Evolutionary conservation across 2,797 vertebrate species (phyloP).

Genomic region (Carduelis carduelis): DNA sequence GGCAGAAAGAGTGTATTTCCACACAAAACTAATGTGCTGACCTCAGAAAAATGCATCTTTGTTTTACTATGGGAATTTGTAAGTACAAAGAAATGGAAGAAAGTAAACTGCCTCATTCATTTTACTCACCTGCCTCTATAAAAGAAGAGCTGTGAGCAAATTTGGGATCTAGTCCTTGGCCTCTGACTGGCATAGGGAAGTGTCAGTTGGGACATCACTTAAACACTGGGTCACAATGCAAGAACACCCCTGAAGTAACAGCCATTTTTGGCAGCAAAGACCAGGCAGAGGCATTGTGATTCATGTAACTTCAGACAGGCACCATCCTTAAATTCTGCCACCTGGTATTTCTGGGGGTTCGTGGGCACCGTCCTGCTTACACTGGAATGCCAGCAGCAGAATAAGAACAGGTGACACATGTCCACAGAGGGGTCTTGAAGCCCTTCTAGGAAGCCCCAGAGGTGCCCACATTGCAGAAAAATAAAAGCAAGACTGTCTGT

Average conservation of each 20-base stretch:
- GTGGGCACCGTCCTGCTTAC: not conserved
- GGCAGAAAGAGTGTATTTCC: not conserved
- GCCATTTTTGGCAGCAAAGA: no score
- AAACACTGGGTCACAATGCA: not conserved
- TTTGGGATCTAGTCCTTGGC: not conserved
- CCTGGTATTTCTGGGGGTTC: rapidly evolving
- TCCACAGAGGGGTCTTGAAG: not conserved
- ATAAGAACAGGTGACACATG: not conserved
- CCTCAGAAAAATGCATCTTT: not conserved
- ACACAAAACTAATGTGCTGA: not conserved
- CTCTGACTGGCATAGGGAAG: not conserved
- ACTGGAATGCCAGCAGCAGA: not conserved
- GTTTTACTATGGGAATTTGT: not conserved
- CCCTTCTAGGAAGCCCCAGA: not conserved
- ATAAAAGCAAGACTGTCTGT: not conserved
- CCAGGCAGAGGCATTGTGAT: not conserved
- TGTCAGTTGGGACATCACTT: not conserved
- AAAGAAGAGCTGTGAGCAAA: not conserved
- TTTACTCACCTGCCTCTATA: not conserved
- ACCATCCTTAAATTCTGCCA: not conserved
- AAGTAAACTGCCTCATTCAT: rapidly evolving
- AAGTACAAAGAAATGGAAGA: not conserved
- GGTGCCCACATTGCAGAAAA: not conserved
- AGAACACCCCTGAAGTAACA: not conserved
- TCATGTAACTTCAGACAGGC: not conserved